Evolutionary conservation across 2,797 vertebrate species (phyloP).

Genomic region (Melanogrammus aeglefinus): DNA sequence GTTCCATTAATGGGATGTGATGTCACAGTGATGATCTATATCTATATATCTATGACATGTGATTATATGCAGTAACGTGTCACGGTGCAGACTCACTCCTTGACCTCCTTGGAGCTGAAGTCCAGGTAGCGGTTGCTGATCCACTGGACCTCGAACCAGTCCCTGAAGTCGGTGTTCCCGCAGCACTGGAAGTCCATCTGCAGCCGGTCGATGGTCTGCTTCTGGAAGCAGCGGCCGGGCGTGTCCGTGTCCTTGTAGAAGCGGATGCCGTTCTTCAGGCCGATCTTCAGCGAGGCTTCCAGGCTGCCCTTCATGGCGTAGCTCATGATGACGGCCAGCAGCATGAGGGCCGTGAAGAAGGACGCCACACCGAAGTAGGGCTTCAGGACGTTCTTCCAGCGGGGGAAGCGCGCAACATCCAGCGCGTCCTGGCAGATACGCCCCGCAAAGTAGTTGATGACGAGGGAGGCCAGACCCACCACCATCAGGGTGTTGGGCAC

Average conservation of each 20-base stretch:
- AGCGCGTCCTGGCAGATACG: conserved; percentile 79
- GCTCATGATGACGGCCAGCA: conserved; percentile 76
- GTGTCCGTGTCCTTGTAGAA: conserved; percentile 90
- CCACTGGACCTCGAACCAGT: conserved; percentile 91
- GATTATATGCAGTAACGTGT: too few species aligned
- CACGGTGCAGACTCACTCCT: conserved; percentile 69
- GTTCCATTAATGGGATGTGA: too few species aligned
- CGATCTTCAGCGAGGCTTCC: conserved; percentile 75
- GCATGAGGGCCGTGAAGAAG: conserved; percentile 77
- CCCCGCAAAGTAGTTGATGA: conserved; percentile 77
- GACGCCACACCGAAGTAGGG: conserved; percentile 73
- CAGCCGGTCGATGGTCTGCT: conserved; percentile 82
- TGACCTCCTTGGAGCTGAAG: conserved; percentile 82
- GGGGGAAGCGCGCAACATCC: conserved; percentile 73
- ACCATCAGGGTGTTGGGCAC: conserved; percentile 82
- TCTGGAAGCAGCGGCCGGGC: conserved; percentile 84
- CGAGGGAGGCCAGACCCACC: conserved; percentile 75
- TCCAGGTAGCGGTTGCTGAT: conserved; percentile 88
- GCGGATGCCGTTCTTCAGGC: conserved; percentile 78
- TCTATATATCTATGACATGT: too few species aligned
- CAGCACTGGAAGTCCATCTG: conserved; percentile 86
- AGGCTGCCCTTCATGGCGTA: conserved; percentile 77
- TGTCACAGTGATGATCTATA: too few species aligned
- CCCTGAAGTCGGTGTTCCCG: conserved; percentile 80
- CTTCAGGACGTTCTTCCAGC: conserved; percentile 76